Evolutionary conservation across 2,888 invertebrate genomes (phyloP).

Genomic region (Harmothoe impar): DNA sequence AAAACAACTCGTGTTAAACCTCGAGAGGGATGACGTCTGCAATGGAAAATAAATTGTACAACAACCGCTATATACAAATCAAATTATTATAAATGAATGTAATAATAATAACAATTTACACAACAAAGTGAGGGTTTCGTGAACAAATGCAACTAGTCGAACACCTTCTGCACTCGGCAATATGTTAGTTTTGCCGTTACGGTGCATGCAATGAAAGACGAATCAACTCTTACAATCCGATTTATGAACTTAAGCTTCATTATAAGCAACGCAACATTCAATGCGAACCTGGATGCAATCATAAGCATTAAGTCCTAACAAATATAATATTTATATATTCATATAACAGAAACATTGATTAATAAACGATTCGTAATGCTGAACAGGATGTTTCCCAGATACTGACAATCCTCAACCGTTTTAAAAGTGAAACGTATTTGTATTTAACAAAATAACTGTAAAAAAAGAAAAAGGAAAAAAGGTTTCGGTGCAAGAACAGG

Average conservation of each 20-base stretch:
- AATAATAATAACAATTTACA: constrained; percentile 30
- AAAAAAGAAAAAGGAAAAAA: neutral
- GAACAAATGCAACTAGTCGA: constrained; percentile 20
- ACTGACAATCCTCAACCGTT: constrained; percentile 10
- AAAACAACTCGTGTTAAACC: constrained; percentile 12
- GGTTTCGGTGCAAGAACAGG: constrained; percentile 52
- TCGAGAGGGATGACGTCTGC: neutral
- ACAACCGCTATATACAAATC: constrained; percentile 53
- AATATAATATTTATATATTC: neutral
- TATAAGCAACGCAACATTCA: neutral
- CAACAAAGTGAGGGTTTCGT: constrained; percentile 15
- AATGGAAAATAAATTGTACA: constrained; percentile 43
- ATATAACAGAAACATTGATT: constrained; percentile 10
- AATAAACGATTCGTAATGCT: constrained; percentile 30
- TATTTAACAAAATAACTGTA: neutral
- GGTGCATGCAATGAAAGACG: no score
- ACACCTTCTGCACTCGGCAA: neutral
- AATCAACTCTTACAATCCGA: neutral
- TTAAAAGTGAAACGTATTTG: neutral
- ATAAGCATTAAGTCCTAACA: neutral
- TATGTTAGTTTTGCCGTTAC: neutral
- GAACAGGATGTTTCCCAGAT: neutral
- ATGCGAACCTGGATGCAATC: constrained; percentile 12
- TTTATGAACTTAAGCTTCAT: constrained; percentile 39
- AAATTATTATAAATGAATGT: neutral